Percentiles rank a stretch among this genome's conserved stretches.
Evolutionary conservation across 2,797 vertebrate genomes (phyloP).

Genomic region (Onychomys leucogaster): DNA sequence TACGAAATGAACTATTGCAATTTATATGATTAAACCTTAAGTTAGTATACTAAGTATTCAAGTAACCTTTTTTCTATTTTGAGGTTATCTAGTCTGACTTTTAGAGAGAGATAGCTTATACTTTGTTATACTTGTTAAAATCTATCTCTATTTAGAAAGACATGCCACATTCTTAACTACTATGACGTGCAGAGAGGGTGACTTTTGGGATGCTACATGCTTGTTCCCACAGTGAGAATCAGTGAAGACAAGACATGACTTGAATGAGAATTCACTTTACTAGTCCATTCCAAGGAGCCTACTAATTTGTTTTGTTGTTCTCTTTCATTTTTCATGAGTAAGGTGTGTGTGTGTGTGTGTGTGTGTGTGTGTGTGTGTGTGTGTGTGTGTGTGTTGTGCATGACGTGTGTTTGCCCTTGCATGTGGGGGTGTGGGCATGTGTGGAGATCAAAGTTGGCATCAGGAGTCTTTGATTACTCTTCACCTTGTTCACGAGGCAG

Average conservation of each 20-base stretch:
- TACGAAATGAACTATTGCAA: neutral
- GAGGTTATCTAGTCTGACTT: constrained; percentile 15
- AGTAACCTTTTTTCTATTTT: constrained; percentile 46
- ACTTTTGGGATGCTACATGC: neutral
- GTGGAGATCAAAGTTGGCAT: neutral
- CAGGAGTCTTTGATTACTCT: neutral
- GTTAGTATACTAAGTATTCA: constrained; percentile 41
- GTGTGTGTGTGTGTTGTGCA: neutral
- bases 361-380: neutral
- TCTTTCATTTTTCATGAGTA: neutral
- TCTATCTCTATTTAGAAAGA: constrained; percentile 49
- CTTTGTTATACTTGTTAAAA: constrained; percentile 49
- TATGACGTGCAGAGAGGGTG: constrained; percentile 14
- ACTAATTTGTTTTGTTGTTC: neutral
- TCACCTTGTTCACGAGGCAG: neutral
- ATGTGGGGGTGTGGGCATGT: neutral
- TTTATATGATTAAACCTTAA: constrained; percentile 41
- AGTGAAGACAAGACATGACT: constrained; percentile 44
- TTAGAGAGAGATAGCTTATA: neutral
- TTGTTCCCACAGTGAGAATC: constrained; percentile 45
- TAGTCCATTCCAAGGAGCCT: neutral
- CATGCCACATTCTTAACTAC: neutral
- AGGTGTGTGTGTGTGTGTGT: too few relatives aligned
- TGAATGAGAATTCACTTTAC: constrained; percentile 53
- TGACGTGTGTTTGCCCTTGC: neutral